These are phyloP conservation scores for Centropus bengalensis DNA, from an alignment of 2,113 vertebrate species.

Conservation along the genomic window DNA sequence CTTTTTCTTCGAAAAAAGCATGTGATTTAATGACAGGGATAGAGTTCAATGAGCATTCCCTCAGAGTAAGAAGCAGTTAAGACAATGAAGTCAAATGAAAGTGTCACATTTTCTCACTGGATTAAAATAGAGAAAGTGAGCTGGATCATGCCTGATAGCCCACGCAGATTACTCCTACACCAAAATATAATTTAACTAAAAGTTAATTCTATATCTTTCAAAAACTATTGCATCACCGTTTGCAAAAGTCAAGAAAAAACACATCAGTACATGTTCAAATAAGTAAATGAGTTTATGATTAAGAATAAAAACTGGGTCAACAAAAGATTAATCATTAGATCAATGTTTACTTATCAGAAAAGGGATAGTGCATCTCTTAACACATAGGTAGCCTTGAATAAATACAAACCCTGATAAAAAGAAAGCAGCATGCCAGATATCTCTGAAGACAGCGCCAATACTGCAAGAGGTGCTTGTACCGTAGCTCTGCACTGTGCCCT, in stretches of 20 bases:
- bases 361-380: slow-evolving; percentile 70
- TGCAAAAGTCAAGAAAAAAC: neutral
- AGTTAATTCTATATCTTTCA: neutral
- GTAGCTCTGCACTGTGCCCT: slow-evolving; percentile 87
- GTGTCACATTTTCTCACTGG: neutral
- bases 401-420: slow-evolving; percentile 99
- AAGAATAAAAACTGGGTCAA: neutral
- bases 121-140: neutral
- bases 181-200: neutral
- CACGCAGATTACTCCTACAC: neutral
- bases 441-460: slow-evolving; percentile 92
- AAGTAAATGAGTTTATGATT: neutral
- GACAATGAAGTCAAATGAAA: neutral
- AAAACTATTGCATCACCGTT: neutral
- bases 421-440: slow-evolving; percentile 95
- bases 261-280: neutral
- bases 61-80: neutral
- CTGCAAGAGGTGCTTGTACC: slow-evolving; percentile 83
- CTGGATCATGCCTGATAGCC: neutral
- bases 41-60: neutral
- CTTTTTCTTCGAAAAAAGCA: neutral
- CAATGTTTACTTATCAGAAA: slow-evolving; percentile 59
- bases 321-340: slow-evolving; percentile 41
- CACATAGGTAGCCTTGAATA: slow-evolving; percentile 66
- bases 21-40: neutral